Evolutionary conservation across 1,140 invertebrate genomes (phyloP).

Genomic region (Eurosta solidaginis): DNA sequence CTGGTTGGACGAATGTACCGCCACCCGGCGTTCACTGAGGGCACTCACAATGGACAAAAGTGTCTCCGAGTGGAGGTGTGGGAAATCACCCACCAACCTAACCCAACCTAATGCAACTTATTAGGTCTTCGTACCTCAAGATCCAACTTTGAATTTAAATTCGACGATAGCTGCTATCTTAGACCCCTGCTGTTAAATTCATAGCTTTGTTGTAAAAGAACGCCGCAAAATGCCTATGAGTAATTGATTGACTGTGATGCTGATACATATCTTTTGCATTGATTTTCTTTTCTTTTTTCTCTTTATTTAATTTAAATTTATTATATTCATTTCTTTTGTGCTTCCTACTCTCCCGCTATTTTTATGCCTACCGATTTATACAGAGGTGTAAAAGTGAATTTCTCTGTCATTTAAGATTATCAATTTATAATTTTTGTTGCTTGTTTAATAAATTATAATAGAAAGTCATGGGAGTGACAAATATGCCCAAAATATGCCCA

Average conservation of each 20-base stretch:
- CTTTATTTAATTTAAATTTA: neutral
- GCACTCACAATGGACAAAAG: no score
- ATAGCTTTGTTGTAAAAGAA: neutral
- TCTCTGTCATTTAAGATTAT: neutral
- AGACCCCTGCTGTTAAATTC: neutral
- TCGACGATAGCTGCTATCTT: no score
- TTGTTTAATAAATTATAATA: conserved; percentile 19
- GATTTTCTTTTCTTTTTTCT: neutral
- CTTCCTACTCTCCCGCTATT: neutral
- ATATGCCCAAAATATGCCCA: neutral
- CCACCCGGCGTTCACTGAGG: no score
- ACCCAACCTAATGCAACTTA: no score
- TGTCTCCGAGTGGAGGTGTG: no score
- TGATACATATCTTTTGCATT: neutral
- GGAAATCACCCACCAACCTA: no score
- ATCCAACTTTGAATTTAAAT: no score
- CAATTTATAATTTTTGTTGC: neutral
- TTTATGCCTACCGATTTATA: neutral
- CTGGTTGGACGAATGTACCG: no score
- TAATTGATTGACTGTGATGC: neutral
- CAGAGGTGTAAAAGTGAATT: conserved; percentile 12
- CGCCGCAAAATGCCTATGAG: neutral
- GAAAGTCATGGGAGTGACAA: conserved; percentile 8
- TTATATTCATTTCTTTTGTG: neutral
- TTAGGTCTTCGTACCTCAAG: no score